Evolutionary conservation across 2,113 vertebrate genomes (phyloP).

Genomic region (Engystomops pustulosus): DNA sequence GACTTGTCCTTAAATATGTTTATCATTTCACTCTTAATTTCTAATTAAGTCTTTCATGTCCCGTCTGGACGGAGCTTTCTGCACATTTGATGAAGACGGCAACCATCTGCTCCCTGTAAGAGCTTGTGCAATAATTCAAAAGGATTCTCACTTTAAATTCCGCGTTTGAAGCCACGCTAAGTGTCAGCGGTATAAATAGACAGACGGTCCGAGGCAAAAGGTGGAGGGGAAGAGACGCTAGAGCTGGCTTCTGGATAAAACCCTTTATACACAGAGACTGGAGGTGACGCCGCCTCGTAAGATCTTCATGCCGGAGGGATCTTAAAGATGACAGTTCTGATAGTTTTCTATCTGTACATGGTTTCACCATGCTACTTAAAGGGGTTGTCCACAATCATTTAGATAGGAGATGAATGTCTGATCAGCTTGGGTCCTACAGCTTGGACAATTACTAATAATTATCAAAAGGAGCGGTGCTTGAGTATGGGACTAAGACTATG

Average conservation of each 20-base stretch:
- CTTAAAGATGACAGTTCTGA: too few relatives aligned
- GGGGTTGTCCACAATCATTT: too few relatives aligned
- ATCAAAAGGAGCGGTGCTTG: too few relatives aligned
- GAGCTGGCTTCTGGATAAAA: background rate
- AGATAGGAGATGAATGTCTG: too few relatives aligned
- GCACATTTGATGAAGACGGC: background rate
- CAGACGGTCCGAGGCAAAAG: background rate
- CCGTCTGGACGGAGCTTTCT: conserved; percentile 37
- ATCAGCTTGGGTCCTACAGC: too few relatives aligned
- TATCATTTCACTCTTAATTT: conserved; percentile 39
- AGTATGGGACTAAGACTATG: too few relatives aligned
- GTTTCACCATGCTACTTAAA: too few relatives aligned
- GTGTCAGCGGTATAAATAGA: conserved; percentile 46
- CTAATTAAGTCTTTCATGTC: conserved; percentile 50
- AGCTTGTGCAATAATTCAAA: conserved; percentile 18
- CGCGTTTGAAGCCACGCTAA: conserved; percentile 39
- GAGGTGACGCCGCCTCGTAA: too few relatives aligned
- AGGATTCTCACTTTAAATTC: conserved; percentile 17
- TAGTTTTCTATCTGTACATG: too few relatives aligned
- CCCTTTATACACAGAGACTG: background rate
- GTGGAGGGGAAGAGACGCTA: background rate
- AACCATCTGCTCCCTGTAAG: conserved; percentile 51
- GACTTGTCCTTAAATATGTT: conserved; percentile 12
- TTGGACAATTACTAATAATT: too few relatives aligned
- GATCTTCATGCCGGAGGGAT: background rate